Evolutionary conservation across 2,888 invertebrate species (phyloP), one percentile per base, ranked within the genome.

Genomic region (Augochlorella aurata): DNA sequence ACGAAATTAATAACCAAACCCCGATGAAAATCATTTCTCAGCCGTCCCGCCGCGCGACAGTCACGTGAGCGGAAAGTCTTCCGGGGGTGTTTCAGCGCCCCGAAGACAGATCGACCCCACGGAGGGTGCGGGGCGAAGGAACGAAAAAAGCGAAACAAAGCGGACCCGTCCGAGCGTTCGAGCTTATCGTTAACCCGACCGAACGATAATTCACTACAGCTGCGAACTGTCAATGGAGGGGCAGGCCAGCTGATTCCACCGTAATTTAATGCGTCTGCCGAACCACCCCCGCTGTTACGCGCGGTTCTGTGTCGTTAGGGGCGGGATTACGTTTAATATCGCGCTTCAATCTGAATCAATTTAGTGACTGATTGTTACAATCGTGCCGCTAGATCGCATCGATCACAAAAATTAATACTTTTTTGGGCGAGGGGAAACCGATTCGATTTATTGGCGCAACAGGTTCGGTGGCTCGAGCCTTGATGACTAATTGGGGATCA

Each of bases 201-300:
- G 65, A 67, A 77, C 88, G 76, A 87, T 87, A 87, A 87, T 88
- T 87, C 83, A 81, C 86, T 79, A 84, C 81, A 82, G 84, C 79
- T 84, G 82, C 76, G 63, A 83, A 75, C 82, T 87, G 87, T 85
- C 87, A 83, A 85, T 87, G 78, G 73, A 75, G 68, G 77, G 70
- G 74, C 72, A 67, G 77, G 65, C 72, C 85, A 79, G 87, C 77
- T 87, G 87, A 87, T 87, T 83, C 79, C 72, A 76, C 44, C 54
- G 68, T 87, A 88, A 90, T 90, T 90, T 90, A 90, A 88, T 78
- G 87, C 71, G 49, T 73, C 79, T 73, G 70, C 79, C 75, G 78
- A 77, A 85, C 85, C 85, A 81, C 78, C 84, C 84, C 81, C 50
- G 18, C 44, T 80, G 84, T 85, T 87, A 85, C 85, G 85, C 87